A percentile compares a stretch with the other conserved stretches of the same genome.
These are phyloP conservation scores for Xestia xanthographa DNA, from an alignment of 2,888 invertebrate species.

Conservation along the genomic window DNA sequence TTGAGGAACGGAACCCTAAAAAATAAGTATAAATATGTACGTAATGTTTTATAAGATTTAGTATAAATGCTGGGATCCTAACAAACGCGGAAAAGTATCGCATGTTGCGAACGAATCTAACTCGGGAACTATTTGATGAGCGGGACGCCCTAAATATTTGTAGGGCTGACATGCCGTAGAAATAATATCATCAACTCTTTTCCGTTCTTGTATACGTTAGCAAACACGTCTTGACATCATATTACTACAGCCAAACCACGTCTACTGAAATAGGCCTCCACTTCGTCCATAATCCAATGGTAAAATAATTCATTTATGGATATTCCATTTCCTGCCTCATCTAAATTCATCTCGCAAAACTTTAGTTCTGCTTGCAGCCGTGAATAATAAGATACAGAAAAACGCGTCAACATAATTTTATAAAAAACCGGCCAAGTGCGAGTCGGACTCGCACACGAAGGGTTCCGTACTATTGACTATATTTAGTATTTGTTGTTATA, in stretches of 20 bases:
- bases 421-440: too few relatives aligned
- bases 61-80: background rate
- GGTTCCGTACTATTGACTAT: too few relatives aligned
- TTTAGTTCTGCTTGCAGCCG: background rate
- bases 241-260: background rate
- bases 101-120: conserved; percentile 31
- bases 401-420: too few relatives aligned
- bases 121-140: conserved; percentile 46
- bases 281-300: background rate
- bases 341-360: background rate
- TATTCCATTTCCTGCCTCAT: conserved; percentile 8
- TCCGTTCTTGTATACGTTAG: background rate
- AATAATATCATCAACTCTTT: background rate
- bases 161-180: conserved; percentile 23
- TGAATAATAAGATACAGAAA: background rate
- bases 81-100: conserved; percentile 19
- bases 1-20: too few relatives aligned
- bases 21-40: too few relatives aligned
- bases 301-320: background rate
- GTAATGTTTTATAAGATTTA: background rate
- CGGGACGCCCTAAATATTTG: background rate
- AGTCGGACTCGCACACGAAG: too few relatives aligned
- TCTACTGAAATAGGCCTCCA: background rate
- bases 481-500: too few relatives aligned
- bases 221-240: background rate